phyloP scores from a whole-genome alignment of 1,140 invertebrate species.

The Eumaeus atala region DNA sequence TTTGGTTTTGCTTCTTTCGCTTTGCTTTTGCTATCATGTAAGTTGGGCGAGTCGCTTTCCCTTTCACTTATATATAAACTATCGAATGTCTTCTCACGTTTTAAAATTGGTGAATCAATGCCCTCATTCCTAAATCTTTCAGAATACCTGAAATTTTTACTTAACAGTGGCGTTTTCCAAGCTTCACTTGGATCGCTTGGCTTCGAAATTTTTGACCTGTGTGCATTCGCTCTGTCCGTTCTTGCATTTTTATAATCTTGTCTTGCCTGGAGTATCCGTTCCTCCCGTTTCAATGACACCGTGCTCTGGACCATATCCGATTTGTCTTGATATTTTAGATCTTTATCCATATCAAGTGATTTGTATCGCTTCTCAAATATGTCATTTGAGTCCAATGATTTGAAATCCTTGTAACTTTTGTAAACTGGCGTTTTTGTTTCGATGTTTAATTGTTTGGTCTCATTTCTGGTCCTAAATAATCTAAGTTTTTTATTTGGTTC shows the following conservation, averaged over 20 bases:
- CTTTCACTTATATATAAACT: conserved; percentile 48
- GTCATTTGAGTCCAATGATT: conserved; percentile 53
- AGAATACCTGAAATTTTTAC: conserved; percentile 68
- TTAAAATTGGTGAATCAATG: conserved; percentile 44
- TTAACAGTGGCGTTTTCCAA: conserved; percentile 63
- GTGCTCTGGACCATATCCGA: conserved; percentile 64
- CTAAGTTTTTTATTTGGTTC: conserved; percentile 76
- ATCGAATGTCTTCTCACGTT: conserved; percentile 73
- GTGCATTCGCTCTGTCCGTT: conserved; percentile 59
- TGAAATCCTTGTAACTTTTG: conserved; percentile 52
- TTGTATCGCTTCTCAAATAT: conserved; percentile 61
- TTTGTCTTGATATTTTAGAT: conserved; percentile 60
- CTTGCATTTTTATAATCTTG: conserved; percentile 60
- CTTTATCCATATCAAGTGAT: conserved; percentile 63
- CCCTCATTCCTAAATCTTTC: conserved; percentile 67
- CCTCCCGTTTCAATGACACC: conserved; percentile 64
- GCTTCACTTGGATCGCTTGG: conserved; percentile 53
- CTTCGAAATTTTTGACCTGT: conserved; percentile 62
- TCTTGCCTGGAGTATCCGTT: conserved; percentile 58
- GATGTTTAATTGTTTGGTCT: conserved; percentile 75
- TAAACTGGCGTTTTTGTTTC: conserved; percentile 43
- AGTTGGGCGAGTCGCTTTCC: conserved; percentile 47
- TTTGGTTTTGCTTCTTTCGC: conserved; percentile 55
- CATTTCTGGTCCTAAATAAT: conserved; percentile 83
- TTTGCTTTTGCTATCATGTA: conserved; percentile 57